Evolutionary conservation across 2,113 vertebrate genomes (phyloP).

Genomic region (Gymnarchus niloticus): DNA sequence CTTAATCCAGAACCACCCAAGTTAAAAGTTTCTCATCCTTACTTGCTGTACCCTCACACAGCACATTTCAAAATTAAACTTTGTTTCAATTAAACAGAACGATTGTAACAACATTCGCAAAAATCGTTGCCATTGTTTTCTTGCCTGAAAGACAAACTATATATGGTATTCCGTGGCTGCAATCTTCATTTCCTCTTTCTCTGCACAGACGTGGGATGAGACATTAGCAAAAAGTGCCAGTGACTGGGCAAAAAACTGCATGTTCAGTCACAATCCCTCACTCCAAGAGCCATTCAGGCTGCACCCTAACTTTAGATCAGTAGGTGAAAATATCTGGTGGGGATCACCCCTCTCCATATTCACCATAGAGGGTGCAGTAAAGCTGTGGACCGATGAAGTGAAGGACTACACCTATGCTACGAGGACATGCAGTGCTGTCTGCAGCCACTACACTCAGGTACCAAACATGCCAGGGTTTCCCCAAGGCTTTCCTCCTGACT

Average conservation of each 20-base stretch:
- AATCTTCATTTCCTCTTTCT: neutral
- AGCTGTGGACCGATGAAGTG: slow-evolving; percentile 34
- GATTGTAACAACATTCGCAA: no score
- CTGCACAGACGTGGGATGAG: slow-evolving; percentile 40
- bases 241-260: slow-evolving; percentile 37
- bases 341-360: slow-evolving; percentile 30
- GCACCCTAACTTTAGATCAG: slow-evolving; percentile 31
- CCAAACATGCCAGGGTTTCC: no score
- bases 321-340: slow-evolving; percentile 44
- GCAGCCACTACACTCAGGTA: slow-evolving; percentile 48
- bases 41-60: no score
- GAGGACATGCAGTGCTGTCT: slow-evolving; percentile 31
- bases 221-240: slow-evolving; percentile 38
- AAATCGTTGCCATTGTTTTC: neutral
- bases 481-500: no score
- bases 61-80: no score
- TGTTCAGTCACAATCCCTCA: slow-evolving; percentile 29
- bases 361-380: slow-evolving; percentile 29
- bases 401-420: slow-evolving; percentile 27
- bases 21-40: no score
- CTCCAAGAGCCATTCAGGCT: slow-evolving; percentile 19
- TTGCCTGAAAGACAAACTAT: neutral
- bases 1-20: no score
- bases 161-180: neutral
- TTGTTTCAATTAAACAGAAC: no score